Evolutionary conservation across 2,113 vertebrate species (phyloP).

Genomic region (Colius striatus): DNA sequence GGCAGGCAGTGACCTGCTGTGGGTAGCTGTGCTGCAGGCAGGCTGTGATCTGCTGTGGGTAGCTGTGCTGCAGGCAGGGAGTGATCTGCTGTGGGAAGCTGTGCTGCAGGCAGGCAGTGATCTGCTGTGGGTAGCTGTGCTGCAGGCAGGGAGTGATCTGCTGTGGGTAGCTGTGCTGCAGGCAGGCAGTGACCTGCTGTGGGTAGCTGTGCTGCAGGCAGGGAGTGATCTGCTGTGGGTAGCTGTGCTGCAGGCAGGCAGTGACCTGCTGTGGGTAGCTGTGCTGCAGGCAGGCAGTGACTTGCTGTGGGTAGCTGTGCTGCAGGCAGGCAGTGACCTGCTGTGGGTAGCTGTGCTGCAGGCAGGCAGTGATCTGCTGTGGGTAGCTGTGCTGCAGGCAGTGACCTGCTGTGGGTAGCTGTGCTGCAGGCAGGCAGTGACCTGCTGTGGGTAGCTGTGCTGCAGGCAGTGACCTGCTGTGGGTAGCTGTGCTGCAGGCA

Average conservation of each 20-base stretch:
- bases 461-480: accelerated
- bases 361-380: no score
- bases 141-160: accelerated
- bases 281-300: accelerated
- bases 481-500: neutral
- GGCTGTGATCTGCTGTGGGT: neutral
- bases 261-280: accelerated
- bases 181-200: neutral
- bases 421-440: accelerated
- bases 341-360: neutral
- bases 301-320: neutral
- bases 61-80: neutral
- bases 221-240: accelerated
- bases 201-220: neutral
- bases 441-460: neutral
- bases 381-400: neutral
- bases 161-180: neutral
- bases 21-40: no score
- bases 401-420: accelerated
- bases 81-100: no score
- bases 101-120: no score
- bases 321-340: accelerated
- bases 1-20: accelerated
- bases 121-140: neutral
- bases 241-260: neutral